Percentiles rank a stretch among this genome's conserved stretches.
Evolutionary conservation across 2,888 invertebrate genomes (phyloP).

Genomic region (Cataglyphis rosenhaueri): DNA sequence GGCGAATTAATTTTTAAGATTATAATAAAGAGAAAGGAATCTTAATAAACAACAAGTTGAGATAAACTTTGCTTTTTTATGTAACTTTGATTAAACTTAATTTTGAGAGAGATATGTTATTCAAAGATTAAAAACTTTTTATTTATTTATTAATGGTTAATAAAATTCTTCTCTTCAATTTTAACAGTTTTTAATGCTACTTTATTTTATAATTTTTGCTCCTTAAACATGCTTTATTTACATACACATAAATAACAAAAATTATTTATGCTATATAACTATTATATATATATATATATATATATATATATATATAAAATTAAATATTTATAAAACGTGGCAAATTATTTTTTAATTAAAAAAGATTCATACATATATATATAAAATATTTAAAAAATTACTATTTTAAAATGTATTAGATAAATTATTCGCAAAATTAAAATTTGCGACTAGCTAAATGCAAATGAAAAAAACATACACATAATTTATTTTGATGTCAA

Average conservation of each 20-base stretch:
- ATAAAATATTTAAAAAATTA: neutral
- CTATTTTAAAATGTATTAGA: neutral
- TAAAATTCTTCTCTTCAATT: neutral
- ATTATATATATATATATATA: neutral
- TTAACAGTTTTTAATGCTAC: neutral
- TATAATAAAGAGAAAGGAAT: neutral
- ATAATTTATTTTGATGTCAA: neutral
- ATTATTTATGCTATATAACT: neutral
- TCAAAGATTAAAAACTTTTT: neutral
- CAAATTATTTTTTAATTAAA: no score
- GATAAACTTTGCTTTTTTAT: neutral
- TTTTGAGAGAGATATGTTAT: neutral
- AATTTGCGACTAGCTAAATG: neutral
- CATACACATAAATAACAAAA: slow-evolving; percentile 7
- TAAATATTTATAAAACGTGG: neutral
- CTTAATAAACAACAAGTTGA: neutral
- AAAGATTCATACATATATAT: no score
- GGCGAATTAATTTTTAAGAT: neutral
- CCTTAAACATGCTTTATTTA: neutral
- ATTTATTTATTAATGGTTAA: neutral
- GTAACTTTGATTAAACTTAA: neutral
- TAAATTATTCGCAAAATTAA: neutral
- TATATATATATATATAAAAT: neutral
- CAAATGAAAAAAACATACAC: neutral
- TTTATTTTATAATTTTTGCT: neutral